These are phyloP conservation scores for Chionomys nivalis DNA, from an alignment of 2,113 vertebrate genomes.

Conservation along the genomic window DNA sequence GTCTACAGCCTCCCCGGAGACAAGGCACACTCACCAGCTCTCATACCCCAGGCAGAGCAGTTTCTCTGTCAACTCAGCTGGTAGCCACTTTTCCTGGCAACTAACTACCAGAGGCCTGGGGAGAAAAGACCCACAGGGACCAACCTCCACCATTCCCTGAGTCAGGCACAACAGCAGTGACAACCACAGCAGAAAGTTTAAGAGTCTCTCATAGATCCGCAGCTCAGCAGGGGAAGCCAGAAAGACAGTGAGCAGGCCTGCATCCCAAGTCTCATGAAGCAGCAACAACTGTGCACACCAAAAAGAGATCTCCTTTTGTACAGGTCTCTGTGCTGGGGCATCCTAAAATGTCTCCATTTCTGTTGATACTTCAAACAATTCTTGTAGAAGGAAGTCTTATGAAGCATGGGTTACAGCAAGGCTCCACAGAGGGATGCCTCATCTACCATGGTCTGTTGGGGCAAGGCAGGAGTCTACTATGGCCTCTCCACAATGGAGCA, in stretches of 20 bases:
- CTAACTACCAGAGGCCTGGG: background rate
- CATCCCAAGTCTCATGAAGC: background rate
- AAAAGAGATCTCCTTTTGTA: background rate
- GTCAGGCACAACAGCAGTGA: background rate
- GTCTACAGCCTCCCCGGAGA: background rate
- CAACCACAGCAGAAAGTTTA: background rate
- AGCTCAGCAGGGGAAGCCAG: background rate
- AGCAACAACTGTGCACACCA: too few species aligned
- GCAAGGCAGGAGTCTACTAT: background rate
- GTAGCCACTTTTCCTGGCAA: background rate
- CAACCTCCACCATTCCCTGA: background rate
- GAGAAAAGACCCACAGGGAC: background rate
- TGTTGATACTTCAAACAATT: background rate
- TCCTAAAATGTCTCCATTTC: background rate
- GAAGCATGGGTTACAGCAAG: background rate
- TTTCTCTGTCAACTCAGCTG: background rate
- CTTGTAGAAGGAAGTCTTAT: background rate
- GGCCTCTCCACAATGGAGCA: background rate
- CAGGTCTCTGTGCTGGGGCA: background rate
- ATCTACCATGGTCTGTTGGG: background rate
- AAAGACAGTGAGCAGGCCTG: background rate
- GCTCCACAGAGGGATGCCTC: background rate
- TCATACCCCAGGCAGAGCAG: background rate
- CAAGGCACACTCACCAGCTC: background rate
- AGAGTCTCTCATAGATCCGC: background rate